Percentiles rank a stretch among this genome's conserved stretches.
phyloP scores from a whole-genome alignment of 2,888 invertebrate genomes.

The Apotomis capreana region DNA sequence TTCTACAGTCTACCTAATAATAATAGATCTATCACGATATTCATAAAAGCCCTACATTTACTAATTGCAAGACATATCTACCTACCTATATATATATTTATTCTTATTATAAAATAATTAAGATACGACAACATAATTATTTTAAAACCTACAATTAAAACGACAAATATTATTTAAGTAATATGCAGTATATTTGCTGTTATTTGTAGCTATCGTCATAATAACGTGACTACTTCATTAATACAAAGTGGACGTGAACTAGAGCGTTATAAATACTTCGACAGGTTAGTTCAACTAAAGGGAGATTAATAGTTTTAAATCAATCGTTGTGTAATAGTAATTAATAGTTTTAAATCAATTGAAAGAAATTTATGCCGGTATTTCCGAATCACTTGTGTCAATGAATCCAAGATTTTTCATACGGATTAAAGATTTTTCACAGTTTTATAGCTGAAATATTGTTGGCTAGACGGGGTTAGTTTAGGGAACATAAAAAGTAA shows the following conservation, averaged over 20 bases:
- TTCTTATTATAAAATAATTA: slow-evolving; percentile 4
- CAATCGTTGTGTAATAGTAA: slow-evolving; percentile 2
- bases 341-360: background rate
- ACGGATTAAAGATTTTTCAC: background rate
- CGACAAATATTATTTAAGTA: background rate
- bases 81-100: slow-evolving; percentile 6
- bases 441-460: background rate
- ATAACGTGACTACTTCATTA: slow-evolving; percentile 7
- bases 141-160: background rate
- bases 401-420: slow-evolving; percentile 23
- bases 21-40: slow-evolving; percentile 13
- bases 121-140: slow-evolving; percentile 24
- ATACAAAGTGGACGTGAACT: slow-evolving; percentile 37
- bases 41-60: slow-evolving; percentile 26
- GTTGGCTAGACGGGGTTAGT: background rate
- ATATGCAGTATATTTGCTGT: slow-evolving; percentile 9
- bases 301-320: background rate
- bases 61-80: slow-evolving; percentile 12
- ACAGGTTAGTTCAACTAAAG: background rate
- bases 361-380: background rate
- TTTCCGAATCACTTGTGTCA: slow-evolving; percentile 17
- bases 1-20: slow-evolving; percentile 21
- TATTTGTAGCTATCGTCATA: background rate
- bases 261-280: slow-evolving; percentile 7
- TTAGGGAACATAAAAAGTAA: background rate